Percentiles rank a stretch among this genome's conserved stretches.
Evolutionary conservation across 1,140 invertebrate species (phyloP).

Genomic region (Propsilocerus akamusi): DNA sequence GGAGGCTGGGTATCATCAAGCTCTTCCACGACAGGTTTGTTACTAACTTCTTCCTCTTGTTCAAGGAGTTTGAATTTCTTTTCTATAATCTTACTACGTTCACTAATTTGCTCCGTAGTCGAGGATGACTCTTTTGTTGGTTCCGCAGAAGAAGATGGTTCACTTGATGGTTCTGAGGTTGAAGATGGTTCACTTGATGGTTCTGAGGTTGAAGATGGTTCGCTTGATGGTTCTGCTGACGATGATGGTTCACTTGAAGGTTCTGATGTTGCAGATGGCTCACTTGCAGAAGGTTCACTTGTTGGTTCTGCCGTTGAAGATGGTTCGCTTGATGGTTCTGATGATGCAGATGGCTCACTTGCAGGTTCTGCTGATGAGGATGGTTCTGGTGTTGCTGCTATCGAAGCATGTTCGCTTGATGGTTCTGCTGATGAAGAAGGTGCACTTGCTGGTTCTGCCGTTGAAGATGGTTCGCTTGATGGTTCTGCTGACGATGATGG

Average conservation of each 20-base stretch:
- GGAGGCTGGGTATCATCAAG: constrained; percentile 6
- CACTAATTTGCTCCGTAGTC: neutral
- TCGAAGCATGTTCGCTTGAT: neutral
- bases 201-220: constrained; percentile 11
- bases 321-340: constrained; percentile 7
- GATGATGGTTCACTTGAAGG: constrained; percentile 10
- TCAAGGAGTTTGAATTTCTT: neutral
- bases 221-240: constrained; percentile 9
- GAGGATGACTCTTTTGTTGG: neutral
- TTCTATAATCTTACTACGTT: neutral
- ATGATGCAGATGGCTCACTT: constrained; percentile 10
- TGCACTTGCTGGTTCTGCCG: constrained; percentile 7
- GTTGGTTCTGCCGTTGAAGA: constrained; percentile 8
- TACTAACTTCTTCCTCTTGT: neutral
- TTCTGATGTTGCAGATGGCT: constrained; percentile 9
- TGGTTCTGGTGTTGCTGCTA: constrained; percentile 8
- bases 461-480: constrained; percentile 10
- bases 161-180: neutral
- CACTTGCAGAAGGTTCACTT: constrained; percentile 10
- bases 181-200: neutral
- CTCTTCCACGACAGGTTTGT: constrained; percentile 6
- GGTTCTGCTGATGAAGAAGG: neutral
- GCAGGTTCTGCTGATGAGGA: constrained; percentile 7
- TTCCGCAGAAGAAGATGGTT: neutral
- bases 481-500: constrained; percentile 9